phyloP scores from a whole-genome alignment of 2,888 invertebrate genomes.

The Nasonovia ribisnigri region DNA sequence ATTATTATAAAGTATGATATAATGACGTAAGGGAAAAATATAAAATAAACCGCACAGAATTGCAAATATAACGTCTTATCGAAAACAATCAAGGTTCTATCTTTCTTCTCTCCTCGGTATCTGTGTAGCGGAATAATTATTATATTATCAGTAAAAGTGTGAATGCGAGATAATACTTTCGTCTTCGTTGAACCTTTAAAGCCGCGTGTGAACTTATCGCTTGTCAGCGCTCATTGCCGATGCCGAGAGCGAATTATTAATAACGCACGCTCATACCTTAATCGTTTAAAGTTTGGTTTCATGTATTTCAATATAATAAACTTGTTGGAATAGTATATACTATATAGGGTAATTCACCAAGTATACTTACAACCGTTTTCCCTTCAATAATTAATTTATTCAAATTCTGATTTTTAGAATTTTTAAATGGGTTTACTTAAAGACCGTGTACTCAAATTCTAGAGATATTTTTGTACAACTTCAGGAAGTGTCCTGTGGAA shows the following conservation, averaged over 20 bases:
- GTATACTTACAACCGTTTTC: background rate
- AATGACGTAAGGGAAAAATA: background rate
- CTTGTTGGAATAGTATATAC: too few species aligned
- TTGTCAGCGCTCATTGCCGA: background rate
- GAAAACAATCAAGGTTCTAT: background rate
- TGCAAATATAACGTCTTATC: background rate
- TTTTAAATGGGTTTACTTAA: background rate
- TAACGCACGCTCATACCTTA: background rate
- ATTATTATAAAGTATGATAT: background rate
- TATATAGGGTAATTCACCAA: background rate
- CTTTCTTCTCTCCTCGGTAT: background rate
- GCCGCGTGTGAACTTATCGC: conserved; percentile 1
- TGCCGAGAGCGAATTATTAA: background rate
- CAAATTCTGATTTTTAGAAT: background rate
- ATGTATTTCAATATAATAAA: background rate
- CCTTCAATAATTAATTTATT: background rate
- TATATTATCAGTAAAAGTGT: background rate
- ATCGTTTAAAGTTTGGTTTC: background rate
- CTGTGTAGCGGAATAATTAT: background rate
- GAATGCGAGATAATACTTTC: background rate
- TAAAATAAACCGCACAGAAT: background rate
- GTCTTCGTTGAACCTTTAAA: background rate
- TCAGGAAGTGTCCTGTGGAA: background rate
- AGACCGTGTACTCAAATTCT: background rate
- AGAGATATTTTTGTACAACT: background rate